These are phyloP conservation scores for Equus przewalskii DNA, from an alignment of 2,113 vertebrate species.

Conservation along the genomic window DNA sequence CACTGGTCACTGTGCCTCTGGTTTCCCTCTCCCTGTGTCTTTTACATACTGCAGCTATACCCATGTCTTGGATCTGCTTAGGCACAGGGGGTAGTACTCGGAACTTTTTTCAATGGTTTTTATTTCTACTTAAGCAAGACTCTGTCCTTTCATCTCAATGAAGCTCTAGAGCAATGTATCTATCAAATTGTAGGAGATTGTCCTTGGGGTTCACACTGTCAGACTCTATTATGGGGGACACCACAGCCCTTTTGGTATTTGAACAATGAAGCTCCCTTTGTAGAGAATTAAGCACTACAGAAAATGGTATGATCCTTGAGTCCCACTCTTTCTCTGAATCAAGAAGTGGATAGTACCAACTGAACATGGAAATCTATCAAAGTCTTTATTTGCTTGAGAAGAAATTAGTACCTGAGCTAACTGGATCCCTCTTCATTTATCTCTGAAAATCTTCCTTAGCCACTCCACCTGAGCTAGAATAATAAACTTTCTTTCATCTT, in stretches of 20 bases:
- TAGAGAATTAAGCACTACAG: background rate
- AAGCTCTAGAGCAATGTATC: background rate
- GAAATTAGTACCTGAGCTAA: constrained; percentile 43
- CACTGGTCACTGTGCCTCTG: background rate
- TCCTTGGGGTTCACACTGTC: background rate
- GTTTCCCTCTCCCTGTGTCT: background rate
- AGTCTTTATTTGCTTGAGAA: constrained; percentile 26
- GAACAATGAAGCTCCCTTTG: background rate
- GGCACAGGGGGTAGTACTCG: background rate
- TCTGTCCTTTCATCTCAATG: background rate
- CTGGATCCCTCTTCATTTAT: background rate
- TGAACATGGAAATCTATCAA: background rate
- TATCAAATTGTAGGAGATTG: background rate
- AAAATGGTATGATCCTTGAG: background rate
- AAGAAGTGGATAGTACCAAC: background rate
- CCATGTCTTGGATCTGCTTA: background rate
- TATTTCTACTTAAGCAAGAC: background rate
- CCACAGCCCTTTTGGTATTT: background rate
- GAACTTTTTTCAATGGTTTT: background rate
- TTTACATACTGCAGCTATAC: background rate
- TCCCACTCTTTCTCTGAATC: background rate
- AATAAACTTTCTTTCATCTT: background rate
- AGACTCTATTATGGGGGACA: background rate
- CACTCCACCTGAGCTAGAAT: background rate
- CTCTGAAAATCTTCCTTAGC: background rate